Base-by-base conservation (phyloP, 1,140 invertebrate species). In the Drosophila obscura region DNA sequence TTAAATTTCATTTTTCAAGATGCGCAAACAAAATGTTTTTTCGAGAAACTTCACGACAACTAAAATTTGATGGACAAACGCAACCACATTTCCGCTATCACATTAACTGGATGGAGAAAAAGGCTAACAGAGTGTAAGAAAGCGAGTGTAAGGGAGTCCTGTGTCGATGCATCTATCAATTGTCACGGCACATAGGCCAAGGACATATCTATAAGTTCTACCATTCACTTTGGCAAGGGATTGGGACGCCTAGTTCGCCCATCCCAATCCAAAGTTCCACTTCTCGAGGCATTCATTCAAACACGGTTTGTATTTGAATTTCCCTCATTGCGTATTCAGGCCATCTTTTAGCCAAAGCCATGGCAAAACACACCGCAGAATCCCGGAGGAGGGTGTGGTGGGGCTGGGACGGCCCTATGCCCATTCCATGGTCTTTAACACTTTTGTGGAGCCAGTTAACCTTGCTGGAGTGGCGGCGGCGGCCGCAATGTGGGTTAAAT, bases 261-360 rank as follows among this genome's bases (percentile, higher is more conserved):
- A 15, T 28, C 16, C 31, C 9, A 39, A 43, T 43, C 48, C 19
- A 35, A 31, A 50, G 48, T 51, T 52, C 55, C 61, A 81, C 77
- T 85, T 73, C 51, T 76, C 56, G 77, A 73, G 51, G 80, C 82
- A 85, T 80, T 82, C 71, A 75, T 76, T 82, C 78, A 87, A 76
- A 65, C 75, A 73, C 66, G 56, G 63, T 46, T 83, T 72, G 73
- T 76, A 66, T 78, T 82, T 83, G 64, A 72, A 76, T 79, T 83
- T 81, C 66, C 79, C 83, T 82, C 72, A 62, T 68, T 88, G 83
- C 72, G 79, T 75, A 88, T 88, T 88, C 75, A 88, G 77, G n/a
- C 49, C 15, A 46, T 48, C 58, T 80, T 80, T 69, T 52, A 67
- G 56, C 73, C 61, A 76, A 75, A 67, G 56, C 73, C 56, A 68